These are phyloP conservation scores for Yponomeuta sedellus DNA, from an alignment of 2,888 invertebrate genomes.

Conservation along the genomic window DNA sequence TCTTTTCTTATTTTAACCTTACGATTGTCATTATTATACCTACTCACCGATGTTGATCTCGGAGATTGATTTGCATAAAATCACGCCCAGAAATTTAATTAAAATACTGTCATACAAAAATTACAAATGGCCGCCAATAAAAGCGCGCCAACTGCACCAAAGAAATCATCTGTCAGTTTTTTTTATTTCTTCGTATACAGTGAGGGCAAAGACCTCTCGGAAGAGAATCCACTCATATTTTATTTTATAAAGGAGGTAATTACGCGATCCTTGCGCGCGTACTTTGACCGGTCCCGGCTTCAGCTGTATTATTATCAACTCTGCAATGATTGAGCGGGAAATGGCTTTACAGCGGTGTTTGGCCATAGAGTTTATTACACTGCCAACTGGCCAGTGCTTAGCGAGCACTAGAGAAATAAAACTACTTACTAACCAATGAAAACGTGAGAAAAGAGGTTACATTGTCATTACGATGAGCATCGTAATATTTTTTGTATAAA, in stretches of 20 bases:
- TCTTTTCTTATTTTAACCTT: too few relatives aligned
- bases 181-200: background rate
- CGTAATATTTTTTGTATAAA: background rate
- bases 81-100: background rate
- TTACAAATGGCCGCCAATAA: background rate
- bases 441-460: background rate
- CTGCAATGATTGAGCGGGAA: conserved; percentile 2
- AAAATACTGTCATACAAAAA: background rate
- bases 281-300: background rate
- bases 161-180: conserved; percentile 1
- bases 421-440: too few relatives aligned
- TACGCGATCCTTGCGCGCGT: conserved; percentile 9
- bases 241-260: conserved; percentile 13
- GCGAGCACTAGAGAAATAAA: background rate
- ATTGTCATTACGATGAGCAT: background rate
- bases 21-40: too few relatives aligned
- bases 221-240: conserved; percentile 5
- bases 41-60: background rate
- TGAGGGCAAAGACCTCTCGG: conserved; percentile 11
- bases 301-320: conserved; percentile 1
- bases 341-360: background rate
- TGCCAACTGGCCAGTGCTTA: background rate
- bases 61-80: background rate
- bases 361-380: background rate
- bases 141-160: background rate